These are phyloP conservation scores for Bombycilla garrulus DNA, from an alignment of 2,113 vertebrate species.

Conservation along the genomic window DNA sequence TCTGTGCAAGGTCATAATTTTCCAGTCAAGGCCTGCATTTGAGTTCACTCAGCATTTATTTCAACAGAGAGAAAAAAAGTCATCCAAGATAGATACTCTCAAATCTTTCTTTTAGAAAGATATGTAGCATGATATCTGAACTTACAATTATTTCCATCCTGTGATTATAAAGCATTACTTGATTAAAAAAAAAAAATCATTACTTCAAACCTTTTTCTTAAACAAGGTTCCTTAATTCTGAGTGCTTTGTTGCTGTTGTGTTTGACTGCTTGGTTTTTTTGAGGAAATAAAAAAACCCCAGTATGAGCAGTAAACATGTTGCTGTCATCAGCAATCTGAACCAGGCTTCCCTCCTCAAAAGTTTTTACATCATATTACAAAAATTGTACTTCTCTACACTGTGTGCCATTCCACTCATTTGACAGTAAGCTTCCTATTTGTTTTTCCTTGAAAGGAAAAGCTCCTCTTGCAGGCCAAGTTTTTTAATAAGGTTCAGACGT, in stretches of 20 bases:
- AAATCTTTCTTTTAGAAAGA: background rate
- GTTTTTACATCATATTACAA: background rate
- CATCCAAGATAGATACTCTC: background rate
- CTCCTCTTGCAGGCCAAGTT: background rate
- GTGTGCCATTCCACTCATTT: background rate
- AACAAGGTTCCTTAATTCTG: background rate
- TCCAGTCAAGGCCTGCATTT: background rate
- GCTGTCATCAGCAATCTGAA: background rate
- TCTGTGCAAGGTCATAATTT: background rate
- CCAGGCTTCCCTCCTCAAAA: background rate
- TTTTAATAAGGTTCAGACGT: background rate
- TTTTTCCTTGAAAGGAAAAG: background rate
- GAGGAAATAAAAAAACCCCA: background rate
- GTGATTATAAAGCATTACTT: background rate
- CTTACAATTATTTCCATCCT: background rate
- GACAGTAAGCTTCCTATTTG: background rate
- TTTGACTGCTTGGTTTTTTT: background rate
- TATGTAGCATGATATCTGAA: background rate
- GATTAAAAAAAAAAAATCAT: background rate
- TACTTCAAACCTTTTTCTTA: background rate
- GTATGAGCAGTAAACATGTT: accelerated
- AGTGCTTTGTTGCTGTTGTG: background rate
- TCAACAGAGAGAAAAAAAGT: background rate
- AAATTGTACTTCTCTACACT: background rate
- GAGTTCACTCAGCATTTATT: background rate